Base-by-base conservation (phyloP, 2,797 vertebrate species). In the Tolypeutes matacus region DNA sequence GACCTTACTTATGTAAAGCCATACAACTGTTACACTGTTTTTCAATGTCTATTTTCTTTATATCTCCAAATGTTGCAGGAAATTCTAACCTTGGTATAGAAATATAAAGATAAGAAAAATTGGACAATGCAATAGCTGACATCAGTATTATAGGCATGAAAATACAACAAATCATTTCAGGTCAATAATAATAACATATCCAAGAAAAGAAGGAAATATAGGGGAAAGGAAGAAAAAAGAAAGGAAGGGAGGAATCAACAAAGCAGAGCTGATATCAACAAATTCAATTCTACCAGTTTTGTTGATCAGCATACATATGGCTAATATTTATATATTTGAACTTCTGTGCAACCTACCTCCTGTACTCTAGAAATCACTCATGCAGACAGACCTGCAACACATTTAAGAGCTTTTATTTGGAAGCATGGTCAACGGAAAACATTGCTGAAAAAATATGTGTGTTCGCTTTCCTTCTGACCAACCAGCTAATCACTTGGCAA, bases 1-100 rank as follows among this genome's bases (percentile, higher is more conserved):
- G 92, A 95, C 82, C 92, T 97, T 96, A 95, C 87, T 96, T 97
- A 95, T 12, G 53, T 60, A 96, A 95, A 95, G 84, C 83, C 69
- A 84, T 31, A 46, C 1, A 92, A 67, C 76, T 62, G 31, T 51
- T 93, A 90, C 14, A 42, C 82, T 83, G 18, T 91, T 81, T 77
- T 64, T 34, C 67, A 91, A 42, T 64, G 42, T 72, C 49, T 91
- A 27, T 82, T 4, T 58, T 31, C 25, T 82, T 96, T 91, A 23
- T 2, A 92, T 18, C 18, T 92, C 29, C 27, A 95, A 91, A 95
- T 76, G 20, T 72, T 94, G 81, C 86, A 60, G 39, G 7, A 69
- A 95, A 95, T 34, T 80, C 67, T 95, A 84, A 2, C 56, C 82
- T 95, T 85, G 14, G 42, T 42, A 12, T 0, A 84, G 56, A 96